Evolutionary conservation across 1,140 invertebrate species (phyloP), one percentile per base, ranked within the genome.

Genomic region (Conopomorpha cramerella): DNA sequence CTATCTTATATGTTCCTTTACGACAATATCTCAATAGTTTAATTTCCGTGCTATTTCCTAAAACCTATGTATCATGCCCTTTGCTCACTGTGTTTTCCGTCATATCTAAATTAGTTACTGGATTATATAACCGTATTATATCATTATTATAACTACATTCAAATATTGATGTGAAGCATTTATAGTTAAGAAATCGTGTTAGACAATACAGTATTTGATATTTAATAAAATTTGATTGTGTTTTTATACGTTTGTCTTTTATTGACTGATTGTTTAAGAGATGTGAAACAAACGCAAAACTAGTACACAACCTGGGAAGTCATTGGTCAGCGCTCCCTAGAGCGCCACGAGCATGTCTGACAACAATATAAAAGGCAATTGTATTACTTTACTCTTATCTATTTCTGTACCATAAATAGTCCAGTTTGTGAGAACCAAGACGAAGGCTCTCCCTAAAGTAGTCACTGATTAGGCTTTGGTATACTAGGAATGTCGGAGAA

Each of bases 141-240:
- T n/a, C 50, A 56, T 62, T 51, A 66, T 58, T n/a, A n/a, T n/a
- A n/a, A 41, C 49, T 55, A 70, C 57, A 51, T 56, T 54, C 41
- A 51, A 39, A 58, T 61, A 67, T 74, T 68, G 62, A 68, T 68
- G 67, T 74, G 61, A 70, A 70, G 70, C 70, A 74, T 74, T 61
- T n/a, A 72, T 71, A 72, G 61, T 57, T 74, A 74, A 70, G 59
- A 59, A 62, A 72, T 74, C 67, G 70, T 74, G 70, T 74, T 72
- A 74, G 67, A 74, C 70, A 74, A 72, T 74, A 72, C 70, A 71
- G 67, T 74, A 74, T 74, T 74, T 74, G 66, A 74, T 74, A 74
- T 74, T 72, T 68, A 74, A 74, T 72, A 72, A 74, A 72, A 72
- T 74, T 72, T 74, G 70, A 74, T 72, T 74, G 70, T 74, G 70